A percentile compares a stretch with the other conserved stretches of the same genome.
These are phyloP conservation scores for Ditylenchus dipsaci DNA, from an alignment of 1,140 invertebrate genomes.

Conservation along the genomic window DNA sequence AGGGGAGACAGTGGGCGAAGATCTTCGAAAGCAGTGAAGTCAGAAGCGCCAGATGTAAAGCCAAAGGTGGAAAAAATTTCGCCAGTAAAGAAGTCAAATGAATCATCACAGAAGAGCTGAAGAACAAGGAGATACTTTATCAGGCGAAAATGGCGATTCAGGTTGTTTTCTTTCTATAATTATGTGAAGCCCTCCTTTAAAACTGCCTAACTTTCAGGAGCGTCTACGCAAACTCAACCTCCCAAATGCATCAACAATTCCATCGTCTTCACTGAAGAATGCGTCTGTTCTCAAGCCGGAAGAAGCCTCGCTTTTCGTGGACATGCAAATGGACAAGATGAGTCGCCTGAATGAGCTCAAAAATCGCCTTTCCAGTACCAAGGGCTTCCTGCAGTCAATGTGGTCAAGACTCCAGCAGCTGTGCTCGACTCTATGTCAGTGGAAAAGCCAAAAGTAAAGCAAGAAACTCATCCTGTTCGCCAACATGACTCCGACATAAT, in stretches of 20 bases:
- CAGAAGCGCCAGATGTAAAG: not conserved
- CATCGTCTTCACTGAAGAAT: slow-evolving; percentile 13
- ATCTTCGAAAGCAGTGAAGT: not conserved
- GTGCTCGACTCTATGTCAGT: slow-evolving; percentile 16
- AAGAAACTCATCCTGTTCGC: not conserved
- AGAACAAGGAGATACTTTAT: slow-evolving; percentile 51
- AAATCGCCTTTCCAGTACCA: slow-evolving; percentile 6
- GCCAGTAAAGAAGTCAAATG: not conserved
- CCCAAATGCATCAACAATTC: slow-evolving; percentile 17
- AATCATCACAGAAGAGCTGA: slow-evolving; percentile 18
- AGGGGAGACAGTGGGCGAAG: not conserved
- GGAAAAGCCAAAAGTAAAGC: slow-evolving; percentile 17
- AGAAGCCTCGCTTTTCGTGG: slow-evolving; percentile 38
- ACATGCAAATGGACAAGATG: slow-evolving; percentile 68
- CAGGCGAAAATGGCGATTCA: slow-evolving; percentile 52
- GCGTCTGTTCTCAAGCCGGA: slow-evolving; percentile 28
- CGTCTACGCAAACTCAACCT: slow-evolving; percentile 15
- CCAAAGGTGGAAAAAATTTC: not conserved
- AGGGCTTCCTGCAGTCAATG: slow-evolving; percentile 7
- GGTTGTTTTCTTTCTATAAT: too few relatives aligned
- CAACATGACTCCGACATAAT: slow-evolving; percentile 26
- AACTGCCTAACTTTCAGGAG: slow-evolving; percentile 19
- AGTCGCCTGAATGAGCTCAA: slow-evolving; percentile 16
- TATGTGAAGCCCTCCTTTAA: too few relatives aligned
- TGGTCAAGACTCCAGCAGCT: slow-evolving; percentile 6